Conservation (phyloP, 2,888 invertebrate genomes). For the Scotopteryx bipunctaria region DNA sequence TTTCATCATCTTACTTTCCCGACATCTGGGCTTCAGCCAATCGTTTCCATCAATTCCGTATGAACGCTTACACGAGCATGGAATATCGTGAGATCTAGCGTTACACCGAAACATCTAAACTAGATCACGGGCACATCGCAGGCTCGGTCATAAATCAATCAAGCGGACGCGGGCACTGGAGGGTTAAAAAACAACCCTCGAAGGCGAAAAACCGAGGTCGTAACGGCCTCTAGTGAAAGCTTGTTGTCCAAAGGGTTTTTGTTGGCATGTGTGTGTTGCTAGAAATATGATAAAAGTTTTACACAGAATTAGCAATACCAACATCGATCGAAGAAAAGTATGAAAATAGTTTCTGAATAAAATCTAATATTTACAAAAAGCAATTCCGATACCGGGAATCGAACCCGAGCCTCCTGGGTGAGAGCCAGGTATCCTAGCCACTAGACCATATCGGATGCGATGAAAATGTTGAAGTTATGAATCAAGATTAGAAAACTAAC, state of each 20-base stretch:
- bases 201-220: constrained; percentile 54
- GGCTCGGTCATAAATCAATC: constrained; percentile 63
- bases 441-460: constrained; percentile 84
- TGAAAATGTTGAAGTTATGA: no score
- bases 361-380: background rate
- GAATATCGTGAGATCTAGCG: constrained; percentile 18
- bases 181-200: constrained; percentile 55
- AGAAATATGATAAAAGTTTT: constrained; percentile 32
- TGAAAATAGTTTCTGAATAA: background rate
- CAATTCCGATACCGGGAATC: constrained; percentile 84
- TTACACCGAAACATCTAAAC: constrained; percentile 48
- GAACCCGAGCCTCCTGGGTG: constrained; percentile 86
- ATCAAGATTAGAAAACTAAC: no score
- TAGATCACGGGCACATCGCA: constrained; percentile 47
- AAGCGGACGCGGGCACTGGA: constrained; percentile 43
- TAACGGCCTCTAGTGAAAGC: constrained; percentile 38
- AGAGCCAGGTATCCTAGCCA: constrained; percentile 89
- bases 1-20: constrained; percentile 38
- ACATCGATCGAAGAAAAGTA: background rate
- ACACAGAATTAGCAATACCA: constrained; percentile 4
- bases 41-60: constrained; percentile 38
- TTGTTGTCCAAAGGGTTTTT: constrained; percentile 44
- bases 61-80: constrained; percentile 31
- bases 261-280: constrained; percentile 22
- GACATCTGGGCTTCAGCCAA: constrained; percentile 39